These are phyloP conservation scores for Pyralis farinalis DNA, from an alignment of 2,888 invertebrate genomes.

Conservation along the genomic window DNA sequence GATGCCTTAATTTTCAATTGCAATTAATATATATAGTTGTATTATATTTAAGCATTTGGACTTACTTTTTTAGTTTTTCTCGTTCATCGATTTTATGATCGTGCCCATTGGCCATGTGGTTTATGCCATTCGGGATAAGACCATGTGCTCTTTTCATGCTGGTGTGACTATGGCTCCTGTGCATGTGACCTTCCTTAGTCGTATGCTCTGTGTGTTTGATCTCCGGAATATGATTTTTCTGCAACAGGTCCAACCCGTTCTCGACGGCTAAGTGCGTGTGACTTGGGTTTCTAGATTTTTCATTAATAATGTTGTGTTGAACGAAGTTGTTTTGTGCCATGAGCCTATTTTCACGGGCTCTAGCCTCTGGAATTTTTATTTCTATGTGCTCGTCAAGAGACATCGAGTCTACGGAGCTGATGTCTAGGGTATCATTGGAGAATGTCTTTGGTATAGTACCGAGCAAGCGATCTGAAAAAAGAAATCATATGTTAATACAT, in stretches of 20 bases:
- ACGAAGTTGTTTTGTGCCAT: conserved; percentile 74
- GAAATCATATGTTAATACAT: no score
- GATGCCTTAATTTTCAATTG: no score
- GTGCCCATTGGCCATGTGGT: conserved; percentile 52
- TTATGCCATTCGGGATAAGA: conserved; percentile 59
- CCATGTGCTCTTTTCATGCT: conserved; percentile 65
- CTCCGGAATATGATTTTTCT: conserved; percentile 32
- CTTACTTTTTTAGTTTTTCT: conserved; percentile 61
- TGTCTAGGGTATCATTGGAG: conserved; percentile 82
- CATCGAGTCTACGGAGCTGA: conserved; percentile 83
- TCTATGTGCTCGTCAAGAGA: conserved; percentile 82
- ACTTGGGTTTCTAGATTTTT: conserved; percentile 57
- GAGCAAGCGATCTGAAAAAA: conserved; percentile 66
- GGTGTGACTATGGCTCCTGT: conserved; percentile 68
- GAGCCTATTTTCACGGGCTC: conserved; percentile 69
- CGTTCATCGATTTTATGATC: conserved; percentile 53
- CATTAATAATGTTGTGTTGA: conserved; percentile 56
- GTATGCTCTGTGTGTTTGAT: conserved; percentile 15
- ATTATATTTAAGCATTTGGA: no score
- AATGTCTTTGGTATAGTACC: conserved; percentile 75
- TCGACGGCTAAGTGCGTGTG: conserved; percentile 65
- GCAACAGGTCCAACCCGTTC: conserved; percentile 41
- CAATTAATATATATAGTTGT: no score
- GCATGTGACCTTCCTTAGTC: conserved; percentile 45
- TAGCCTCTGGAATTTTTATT: conserved; percentile 78